Evolutionary conservation across 2,888 invertebrate species (phyloP), one percentile per base, ranked within the genome.

Genomic region (Hemithea aestivaria): DNA sequence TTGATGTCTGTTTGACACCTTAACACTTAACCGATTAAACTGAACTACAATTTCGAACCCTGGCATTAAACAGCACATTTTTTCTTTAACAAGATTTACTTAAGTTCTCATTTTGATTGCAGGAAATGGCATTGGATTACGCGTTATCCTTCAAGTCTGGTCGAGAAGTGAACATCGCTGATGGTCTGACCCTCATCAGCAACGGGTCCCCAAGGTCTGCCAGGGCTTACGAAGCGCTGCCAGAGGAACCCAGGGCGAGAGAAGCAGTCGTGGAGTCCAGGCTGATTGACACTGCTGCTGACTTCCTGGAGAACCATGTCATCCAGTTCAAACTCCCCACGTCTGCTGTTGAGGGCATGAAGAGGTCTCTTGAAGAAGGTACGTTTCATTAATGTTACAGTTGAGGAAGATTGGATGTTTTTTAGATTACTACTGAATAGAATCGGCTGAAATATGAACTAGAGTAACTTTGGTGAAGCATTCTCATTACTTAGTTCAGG

Each of bases 291-390:
- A 90, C 91, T 48, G 89, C 94, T 35, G 91, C 93, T 52, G 91
- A 93, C 54, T 94, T 95, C 88, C 83, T 95, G 55, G 91, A 93
- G 58, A 92, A 93, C 48, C 95, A 95, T 73, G 93, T 94, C 20
- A 89, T 95, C 51, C 94, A 95, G 74, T 91, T 95, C 69, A 93
- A 92, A 68, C 85, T 95, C 27, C 95, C 95, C 21, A 91, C 91
- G 45, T 90, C 91, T 25, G 89, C 92, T 39, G 89, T 93, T 55
- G 89, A 92, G 53, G 94, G 94, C 66, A 90, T 94, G 87, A 91
- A 92, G 70, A 90, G 93, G 45, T 93, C 94, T 20, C 88, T 94
- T 43, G 94, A 94, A 62, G 95, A 95, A 92, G 94, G 94, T 94
- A 88, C 56, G 45, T 44, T 35, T 29, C n/a, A n/a, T n/a, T n/a